A percentile compares a stretch with the other conserved stretches of the same genome.
Conservation (phyloP, 2,888 invertebrate species). For the Agrochola litura region DNA sequence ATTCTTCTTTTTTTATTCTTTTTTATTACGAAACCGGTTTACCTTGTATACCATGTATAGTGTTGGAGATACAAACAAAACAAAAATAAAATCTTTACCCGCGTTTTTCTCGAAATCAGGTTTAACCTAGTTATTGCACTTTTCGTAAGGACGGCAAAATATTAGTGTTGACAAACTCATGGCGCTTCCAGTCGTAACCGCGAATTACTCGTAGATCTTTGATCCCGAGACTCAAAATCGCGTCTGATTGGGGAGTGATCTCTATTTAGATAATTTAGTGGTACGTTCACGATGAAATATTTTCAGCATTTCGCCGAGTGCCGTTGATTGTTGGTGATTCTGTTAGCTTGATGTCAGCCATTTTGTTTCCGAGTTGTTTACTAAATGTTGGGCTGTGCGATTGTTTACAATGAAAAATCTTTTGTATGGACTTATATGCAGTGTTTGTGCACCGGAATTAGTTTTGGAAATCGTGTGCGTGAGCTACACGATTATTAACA, state of each 20-base stretch:
- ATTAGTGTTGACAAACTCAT: background rate
- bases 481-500: background rate
- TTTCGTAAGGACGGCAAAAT: no score
- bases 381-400: slow-evolving; percentile 21
- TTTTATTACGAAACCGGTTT: no score
- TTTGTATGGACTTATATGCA: no score
- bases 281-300: slow-evolving; percentile 85
- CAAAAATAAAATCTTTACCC: no score
- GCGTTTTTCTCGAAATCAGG: no score
- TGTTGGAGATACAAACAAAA: no score
- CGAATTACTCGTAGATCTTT: slow-evolving; percentile 4
- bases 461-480: background rate
- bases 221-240: slow-evolving; percentile 40
- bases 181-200: slow-evolving; percentile 61
- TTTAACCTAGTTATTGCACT: no score
- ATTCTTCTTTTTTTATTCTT: no score
- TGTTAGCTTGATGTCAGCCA: slow-evolving; percentile 80
- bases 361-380: slow-evolving; percentile 76
- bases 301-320: slow-evolving; percentile 64
- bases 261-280: slow-evolving; percentile 90
- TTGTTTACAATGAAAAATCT: background rate
- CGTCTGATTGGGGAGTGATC: slow-evolving; percentile 87
- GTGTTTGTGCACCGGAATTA: background rate
- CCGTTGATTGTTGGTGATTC: slow-evolving; percentile 81
- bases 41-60: no score